phyloP scores from a whole-genome alignment of 1,140 invertebrate species.

The Cephus cinctus region DNA sequence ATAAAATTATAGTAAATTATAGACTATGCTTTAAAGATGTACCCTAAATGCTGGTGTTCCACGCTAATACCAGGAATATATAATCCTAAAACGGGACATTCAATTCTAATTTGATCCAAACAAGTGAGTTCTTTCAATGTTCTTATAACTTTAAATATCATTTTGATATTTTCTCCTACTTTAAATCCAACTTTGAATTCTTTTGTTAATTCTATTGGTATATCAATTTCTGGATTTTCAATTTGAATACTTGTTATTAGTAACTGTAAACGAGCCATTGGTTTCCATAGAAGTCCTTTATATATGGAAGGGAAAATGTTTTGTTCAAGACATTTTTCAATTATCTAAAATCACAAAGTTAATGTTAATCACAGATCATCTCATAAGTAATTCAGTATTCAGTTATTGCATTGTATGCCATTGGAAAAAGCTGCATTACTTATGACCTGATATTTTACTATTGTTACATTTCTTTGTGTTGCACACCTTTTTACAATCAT shows the following conservation, averaged over 20 bases:
- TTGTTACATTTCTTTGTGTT: not conserved
- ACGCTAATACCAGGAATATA: slow-evolving; percentile 22
- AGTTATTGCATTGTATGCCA: not conserved
- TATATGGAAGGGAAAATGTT: slow-evolving; percentile 15
- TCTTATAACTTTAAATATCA: slow-evolving; percentile 3
- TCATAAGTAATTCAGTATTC: not conserved
- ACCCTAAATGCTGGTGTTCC: slow-evolving; percentile 10
- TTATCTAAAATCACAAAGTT: slow-evolving; percentile 7
- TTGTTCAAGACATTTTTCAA: slow-evolving; percentile 14
- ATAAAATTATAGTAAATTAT: not conserved
- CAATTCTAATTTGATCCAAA: slow-evolving; percentile 10
- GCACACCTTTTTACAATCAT: not conserved
- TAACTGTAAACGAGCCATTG: slow-evolving; percentile 11
- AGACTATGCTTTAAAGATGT: slow-evolving; percentile 2
- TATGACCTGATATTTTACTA: not conserved
- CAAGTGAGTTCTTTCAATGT: slow-evolving; percentile 5
- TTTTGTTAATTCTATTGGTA: slow-evolving; percentile 7
- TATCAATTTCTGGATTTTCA: slow-evolving; percentile 17
- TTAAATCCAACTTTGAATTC: slow-evolving; percentile 7
- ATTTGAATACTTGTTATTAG: slow-evolving; percentile 17
- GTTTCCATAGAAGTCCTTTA: slow-evolving; percentile 19
- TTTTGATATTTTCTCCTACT: slow-evolving; percentile 10
- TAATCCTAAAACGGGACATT: slow-evolving; percentile 23
- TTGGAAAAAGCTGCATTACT: not conserved
- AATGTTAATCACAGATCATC: not conserved